A percentile compares a stretch with the other conserved stretches of the same genome.
Conservation (phyloP, 2,113 vertebrate genomes). For the Bubo bubo region DNA sequence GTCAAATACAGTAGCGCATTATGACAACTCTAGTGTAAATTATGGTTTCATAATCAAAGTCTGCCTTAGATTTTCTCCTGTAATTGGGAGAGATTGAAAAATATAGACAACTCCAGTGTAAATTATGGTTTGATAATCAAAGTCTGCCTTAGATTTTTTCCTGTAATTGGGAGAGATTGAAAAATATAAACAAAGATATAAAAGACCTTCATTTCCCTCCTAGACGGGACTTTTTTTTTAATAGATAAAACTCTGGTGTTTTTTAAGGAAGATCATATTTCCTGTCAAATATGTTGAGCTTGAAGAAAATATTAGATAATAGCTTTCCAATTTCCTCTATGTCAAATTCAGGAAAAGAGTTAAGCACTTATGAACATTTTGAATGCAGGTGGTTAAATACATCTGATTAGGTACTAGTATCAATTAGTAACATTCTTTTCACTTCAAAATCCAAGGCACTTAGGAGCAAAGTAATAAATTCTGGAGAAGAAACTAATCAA, state of each 20-base stretch:
- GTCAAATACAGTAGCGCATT: background rate
- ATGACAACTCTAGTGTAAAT: background rate
- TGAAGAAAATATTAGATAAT: constrained; percentile 22
- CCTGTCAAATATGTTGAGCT: constrained; percentile 1
- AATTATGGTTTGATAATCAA: background rate
- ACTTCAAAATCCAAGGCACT: background rate
- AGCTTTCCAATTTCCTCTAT: constrained; percentile 31
- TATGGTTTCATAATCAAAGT: background rate
- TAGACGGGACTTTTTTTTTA: background rate
- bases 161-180: background rate
- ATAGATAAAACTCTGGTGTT: background rate
- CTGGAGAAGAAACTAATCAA: background rate
- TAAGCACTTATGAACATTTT: constrained; percentile 6
- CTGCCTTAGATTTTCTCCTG: background rate
- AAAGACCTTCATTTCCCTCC: background rate
- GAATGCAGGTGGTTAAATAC: constrained; percentile 27
- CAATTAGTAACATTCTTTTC: constrained; percentile 3
- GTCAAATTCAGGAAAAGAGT: constrained; percentile 32
- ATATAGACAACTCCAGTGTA: background rate
- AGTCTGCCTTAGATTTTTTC: background rate
- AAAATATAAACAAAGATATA: background rate
- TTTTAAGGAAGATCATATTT: constrained; percentile 23
- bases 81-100: background rate
- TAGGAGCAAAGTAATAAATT: background rate
- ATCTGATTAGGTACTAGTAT: background rate